phyloP scores from a whole-genome alignment of 2,888 invertebrate genomes.

The Aradus depressus region DNA sequence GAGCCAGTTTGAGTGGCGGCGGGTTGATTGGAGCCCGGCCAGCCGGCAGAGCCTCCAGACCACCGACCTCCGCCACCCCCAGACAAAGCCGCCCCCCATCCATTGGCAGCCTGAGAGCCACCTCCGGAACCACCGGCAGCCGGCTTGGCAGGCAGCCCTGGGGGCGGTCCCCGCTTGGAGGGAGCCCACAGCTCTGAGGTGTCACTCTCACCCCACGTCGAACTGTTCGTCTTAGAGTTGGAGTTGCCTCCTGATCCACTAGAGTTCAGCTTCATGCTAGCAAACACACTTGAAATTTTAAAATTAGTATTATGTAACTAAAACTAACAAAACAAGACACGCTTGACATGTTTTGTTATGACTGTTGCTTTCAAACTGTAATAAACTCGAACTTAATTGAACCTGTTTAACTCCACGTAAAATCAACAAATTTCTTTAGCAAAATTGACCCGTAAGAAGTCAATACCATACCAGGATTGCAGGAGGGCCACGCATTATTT shows the following conservation, averaged over 20 bases:
- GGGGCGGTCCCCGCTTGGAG: slow-evolving; percentile 55
- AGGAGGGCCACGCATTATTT: no score
- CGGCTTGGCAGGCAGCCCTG: slow-evolving; percentile 42
- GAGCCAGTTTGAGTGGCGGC: slow-evolving; percentile 43
- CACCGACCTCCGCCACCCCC: slow-evolving; percentile 29
- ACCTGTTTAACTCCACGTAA: no score
- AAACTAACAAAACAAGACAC: no score
- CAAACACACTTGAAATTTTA: no score
- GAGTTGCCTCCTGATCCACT: slow-evolving; percentile 36
- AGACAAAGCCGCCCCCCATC: slow-evolving; percentile 40
- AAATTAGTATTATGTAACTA: no score
- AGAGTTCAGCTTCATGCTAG: slow-evolving; percentile 27
- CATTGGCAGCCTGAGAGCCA: slow-evolving; percentile 37
- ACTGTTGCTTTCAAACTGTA: no score
- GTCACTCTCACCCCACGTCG: slow-evolving; percentile 33
- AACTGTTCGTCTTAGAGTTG: slow-evolving; percentile 19
- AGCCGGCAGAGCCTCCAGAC: slow-evolving; percentile 26
- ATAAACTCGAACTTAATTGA: no score
- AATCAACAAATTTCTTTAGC: no score
- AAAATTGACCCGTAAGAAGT: no score
- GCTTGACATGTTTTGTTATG: no score
- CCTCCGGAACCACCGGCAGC: slow-evolving; percentile 12
- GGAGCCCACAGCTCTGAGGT: slow-evolving; percentile 37
- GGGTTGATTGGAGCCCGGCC: slow-evolving; percentile 36
- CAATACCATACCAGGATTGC: no score